Percentiles rank a stretch among this genome's conserved stretches.
These are phyloP conservation scores for Chironomus riparius DNA, from an alignment of 2,888 invertebrate species.

Conservation along the genomic window DNA sequence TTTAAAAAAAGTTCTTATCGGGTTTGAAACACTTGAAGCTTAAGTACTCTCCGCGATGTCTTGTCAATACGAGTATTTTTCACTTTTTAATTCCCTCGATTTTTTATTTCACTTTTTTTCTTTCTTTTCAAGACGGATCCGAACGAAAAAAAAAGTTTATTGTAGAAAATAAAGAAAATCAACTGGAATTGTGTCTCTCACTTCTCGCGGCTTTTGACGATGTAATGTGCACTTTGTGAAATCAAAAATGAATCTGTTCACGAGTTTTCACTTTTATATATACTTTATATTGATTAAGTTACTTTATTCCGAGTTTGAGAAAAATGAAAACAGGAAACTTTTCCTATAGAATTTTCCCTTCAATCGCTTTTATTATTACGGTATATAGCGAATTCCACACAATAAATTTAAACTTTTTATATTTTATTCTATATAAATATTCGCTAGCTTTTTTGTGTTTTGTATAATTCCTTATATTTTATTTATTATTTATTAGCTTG, in stretches of 20 bases:
- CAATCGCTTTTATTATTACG: not conserved
- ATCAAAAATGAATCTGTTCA: constrained; percentile 5
- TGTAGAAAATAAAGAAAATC: not conserved
- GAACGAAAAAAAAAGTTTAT: not conserved
- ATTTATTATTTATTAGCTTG: not conserved
- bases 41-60: too few species aligned
- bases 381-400: not conserved
- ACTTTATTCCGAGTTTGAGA: not conserved
- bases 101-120: not conserved
- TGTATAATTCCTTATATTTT: not conserved
- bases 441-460: not conserved
- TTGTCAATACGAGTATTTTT: too few species aligned
- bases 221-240: constrained; percentile 7
- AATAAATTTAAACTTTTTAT: not conserved
- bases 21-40: too few species aligned
- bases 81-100: not conserved
- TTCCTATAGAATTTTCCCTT: constrained; percentile 20
- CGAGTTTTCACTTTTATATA: constrained; percentile 3
- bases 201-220: not conserved
- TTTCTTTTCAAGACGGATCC: not conserved
- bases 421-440: not conserved
- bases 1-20: too few species aligned
- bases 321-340: constrained; percentile 20
- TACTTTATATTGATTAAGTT: not conserved
- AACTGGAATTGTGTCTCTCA: not conserved